Percentiles rank a stretch among this genome's conserved stretches.
Conservation (phyloP, 1,140 invertebrate genomes). For the Hypsibius dujardini region DNA sequence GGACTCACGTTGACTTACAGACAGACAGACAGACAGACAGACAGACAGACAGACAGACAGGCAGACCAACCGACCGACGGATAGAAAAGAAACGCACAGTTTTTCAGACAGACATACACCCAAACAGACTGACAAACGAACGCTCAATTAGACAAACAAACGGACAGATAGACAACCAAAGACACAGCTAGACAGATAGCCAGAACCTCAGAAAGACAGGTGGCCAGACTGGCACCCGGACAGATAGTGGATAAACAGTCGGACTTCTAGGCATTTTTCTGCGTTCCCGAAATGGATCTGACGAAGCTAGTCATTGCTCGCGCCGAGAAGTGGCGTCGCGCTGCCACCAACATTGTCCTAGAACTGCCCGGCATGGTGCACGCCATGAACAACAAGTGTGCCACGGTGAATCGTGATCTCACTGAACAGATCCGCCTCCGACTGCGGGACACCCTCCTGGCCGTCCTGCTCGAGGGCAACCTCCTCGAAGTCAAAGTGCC, state of each 20-base stretch:
- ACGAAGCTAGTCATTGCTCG: neutral
- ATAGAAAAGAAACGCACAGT: too few relatives aligned
- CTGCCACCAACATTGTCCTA: neutral
- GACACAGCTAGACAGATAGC: too few relatives aligned
- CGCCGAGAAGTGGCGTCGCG: neutral
- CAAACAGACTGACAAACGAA: too few relatives aligned
- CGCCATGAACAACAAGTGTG: neutral
- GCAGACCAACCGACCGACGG: too few relatives aligned
- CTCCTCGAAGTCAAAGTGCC: slow-evolving; percentile 15
- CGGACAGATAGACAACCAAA: too few relatives aligned
- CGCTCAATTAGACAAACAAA: too few relatives aligned
- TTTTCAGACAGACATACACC: too few relatives aligned
- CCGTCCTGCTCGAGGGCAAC: slow-evolving; percentile 2
- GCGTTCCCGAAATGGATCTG: slow-evolving; percentile 8
- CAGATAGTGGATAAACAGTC: neutral
- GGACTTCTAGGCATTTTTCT: neutral
- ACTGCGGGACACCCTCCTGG: neutral
- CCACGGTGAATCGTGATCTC: neutral
- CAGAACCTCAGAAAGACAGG: too few relatives aligned
- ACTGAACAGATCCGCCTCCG: neutral
- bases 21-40: too few relatives aligned
- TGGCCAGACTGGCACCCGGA: too few relatives aligned
- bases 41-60: too few relatives aligned
- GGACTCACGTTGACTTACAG: too few relatives aligned
- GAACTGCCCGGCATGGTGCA: slow-evolving; percentile 2